Base-by-base conservation (phyloP, 2,797 vertebrate genomes). In the Nasua narica region DNA sequence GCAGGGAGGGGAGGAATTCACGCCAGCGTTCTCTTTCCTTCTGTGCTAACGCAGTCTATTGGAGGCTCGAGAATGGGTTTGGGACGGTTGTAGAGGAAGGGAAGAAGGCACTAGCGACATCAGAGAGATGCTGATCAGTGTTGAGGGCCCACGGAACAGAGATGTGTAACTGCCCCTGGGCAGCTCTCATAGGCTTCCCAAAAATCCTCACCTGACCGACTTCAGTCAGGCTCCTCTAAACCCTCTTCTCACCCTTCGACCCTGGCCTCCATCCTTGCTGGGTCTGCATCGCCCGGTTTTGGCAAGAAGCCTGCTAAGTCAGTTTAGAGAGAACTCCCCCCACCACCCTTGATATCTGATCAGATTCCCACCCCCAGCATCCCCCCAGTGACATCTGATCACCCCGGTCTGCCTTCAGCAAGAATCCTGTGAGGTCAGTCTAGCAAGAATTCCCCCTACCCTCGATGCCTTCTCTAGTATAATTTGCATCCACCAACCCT, bases 11-110 rank as follows among this genome's bases (percentile, higher is more conserved):
- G 58, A 50, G 46, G 54, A 29, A 23, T 21, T 35, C 1, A 12
- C 18, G 46, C 46, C n/a, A 7, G 15, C 7, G 4, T 21, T 52
- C 8, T 4, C 13, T 48, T 40, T 77, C 19, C 35, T 94, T 65
- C 58, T 8, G 5, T 5, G 16, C 12, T 1, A 0, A 9, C 15
- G 9, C n/a, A 48, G 32, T 15, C 35, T 7, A n/a, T 1, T 35
- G 16, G 12, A 52, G 52, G 12, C 9, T 43, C 2, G 8, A 29
- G 54, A 56, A 50, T 27, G 32, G 14, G 58, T 32, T 83, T 77
- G 56, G 74, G 14, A 19, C 3, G 14, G 50, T 32, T 25, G 8
- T 56, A 48, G 1, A 1, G n/a, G 27, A 40, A 54, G 16, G 48
- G 40, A 65, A 52, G 62, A 19, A 25, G 37, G 37, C 50, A 2